Conservation (phyloP, 1,140 invertebrate species). For the Sesamia nonagrioides region DNA sequence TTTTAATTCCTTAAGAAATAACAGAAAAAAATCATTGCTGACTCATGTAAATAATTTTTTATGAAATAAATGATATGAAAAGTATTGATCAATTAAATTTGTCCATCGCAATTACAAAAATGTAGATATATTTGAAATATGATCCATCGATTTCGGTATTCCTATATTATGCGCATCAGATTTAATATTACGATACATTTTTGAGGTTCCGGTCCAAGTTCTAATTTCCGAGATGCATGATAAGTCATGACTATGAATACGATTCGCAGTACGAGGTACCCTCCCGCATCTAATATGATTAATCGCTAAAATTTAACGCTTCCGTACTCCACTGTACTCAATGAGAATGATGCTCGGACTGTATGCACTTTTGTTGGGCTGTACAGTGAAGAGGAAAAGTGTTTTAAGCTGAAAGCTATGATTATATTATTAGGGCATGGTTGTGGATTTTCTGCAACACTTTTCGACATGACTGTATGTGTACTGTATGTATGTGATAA, state of each 20-base stretch:
- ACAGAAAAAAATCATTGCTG: no score
- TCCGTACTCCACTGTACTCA: conserved; percentile 35
- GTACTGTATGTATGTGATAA: no score
- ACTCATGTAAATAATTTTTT: no score
- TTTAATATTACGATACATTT: no score
- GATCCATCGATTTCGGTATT: no score
- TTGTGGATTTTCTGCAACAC: neutral
- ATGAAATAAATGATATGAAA: no score
- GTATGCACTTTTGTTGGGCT: conserved; percentile 13
- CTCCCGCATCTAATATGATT: conserved; percentile 48
- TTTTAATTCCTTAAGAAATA: no score
- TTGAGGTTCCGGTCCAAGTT: no score
- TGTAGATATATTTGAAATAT: no score
- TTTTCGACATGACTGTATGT: neutral
- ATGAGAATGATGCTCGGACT: conserved; percentile 18
- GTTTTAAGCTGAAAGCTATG: neutral
- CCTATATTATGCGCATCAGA: no score
- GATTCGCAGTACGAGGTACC: neutral
- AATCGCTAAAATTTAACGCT: conserved; percentile 47
- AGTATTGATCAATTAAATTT: no score
- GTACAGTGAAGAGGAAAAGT: neutral
- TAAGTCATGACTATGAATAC: conserved; percentile 42
- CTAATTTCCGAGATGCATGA: neutral
- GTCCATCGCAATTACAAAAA: no score
- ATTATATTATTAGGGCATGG: neutral